Conservation (phyloP, 2,888 invertebrate genomes). For the Hyalella azteca region DNA sequence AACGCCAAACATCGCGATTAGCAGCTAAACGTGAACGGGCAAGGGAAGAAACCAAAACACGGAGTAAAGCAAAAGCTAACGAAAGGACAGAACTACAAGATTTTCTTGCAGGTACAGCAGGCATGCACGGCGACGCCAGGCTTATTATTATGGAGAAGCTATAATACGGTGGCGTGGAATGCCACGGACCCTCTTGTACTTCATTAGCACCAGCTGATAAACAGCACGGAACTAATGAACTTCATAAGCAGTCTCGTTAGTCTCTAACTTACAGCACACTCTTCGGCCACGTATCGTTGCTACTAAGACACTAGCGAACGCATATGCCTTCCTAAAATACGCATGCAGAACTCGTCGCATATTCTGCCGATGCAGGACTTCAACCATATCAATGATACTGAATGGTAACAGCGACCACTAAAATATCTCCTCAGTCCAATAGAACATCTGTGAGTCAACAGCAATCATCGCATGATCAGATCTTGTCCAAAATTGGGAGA, state of each 20-base stretch:
- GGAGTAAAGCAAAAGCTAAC: too few relatives aligned
- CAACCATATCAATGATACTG: background rate
- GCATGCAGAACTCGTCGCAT: background rate
- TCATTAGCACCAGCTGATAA: constrained; percentile 33
- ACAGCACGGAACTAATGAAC: constrained; percentile 30
- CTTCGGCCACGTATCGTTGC: background rate
- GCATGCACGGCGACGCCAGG: constrained; percentile 9
- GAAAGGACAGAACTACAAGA: too few relatives aligned
- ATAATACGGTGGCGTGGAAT: constrained; percentile 17
- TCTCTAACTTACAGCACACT: constrained; percentile 20
- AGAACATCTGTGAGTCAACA: background rate
- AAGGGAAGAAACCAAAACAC: too few relatives aligned
- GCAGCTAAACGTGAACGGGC: too few relatives aligned
- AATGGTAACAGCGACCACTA: background rate
- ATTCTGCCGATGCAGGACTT: background rate
- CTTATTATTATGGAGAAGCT: constrained; percentile 13
- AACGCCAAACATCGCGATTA: too few relatives aligned
- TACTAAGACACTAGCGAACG: background rate
- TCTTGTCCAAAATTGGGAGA: background rate
- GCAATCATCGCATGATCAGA: background rate
- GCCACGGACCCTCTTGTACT: constrained; percentile 12
- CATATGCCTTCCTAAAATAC: background rate
- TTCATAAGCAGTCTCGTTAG: constrained; percentile 34
- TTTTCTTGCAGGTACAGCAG: too few relatives aligned
- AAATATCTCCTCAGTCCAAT: background rate